phyloP scores from a whole-genome alignment of 1,140 invertebrate species.

The Apis dorsata region DNA sequence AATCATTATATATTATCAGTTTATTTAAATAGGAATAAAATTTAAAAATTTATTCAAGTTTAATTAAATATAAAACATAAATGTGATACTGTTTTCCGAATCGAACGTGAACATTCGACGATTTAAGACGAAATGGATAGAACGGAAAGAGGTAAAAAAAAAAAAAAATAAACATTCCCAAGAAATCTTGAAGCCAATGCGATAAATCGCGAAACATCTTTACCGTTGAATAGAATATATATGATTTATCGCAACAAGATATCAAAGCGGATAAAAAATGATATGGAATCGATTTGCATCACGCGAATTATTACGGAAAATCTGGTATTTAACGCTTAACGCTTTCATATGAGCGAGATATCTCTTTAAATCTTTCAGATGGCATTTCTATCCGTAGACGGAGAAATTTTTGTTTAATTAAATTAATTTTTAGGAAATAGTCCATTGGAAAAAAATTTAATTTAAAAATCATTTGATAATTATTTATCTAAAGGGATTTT shows the following conservation, averaged over 20 bases:
- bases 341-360: background rate
- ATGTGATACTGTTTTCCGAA: background rate
- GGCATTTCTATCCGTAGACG: too few relatives aligned
- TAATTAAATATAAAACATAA: background rate
- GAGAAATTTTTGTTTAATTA: too few relatives aligned
- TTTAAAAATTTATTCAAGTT: too few relatives aligned
- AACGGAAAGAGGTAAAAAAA: background rate
- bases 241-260: conserved; percentile 12
- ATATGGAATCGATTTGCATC: background rate
- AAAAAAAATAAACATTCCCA: background rate
- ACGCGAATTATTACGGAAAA: background rate
- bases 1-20: too few relatives aligned
- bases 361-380: too few relatives aligned
- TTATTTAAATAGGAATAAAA: too few relatives aligned
- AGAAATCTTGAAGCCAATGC: background rate
- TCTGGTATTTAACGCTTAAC: background rate
- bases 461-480: too few relatives aligned
- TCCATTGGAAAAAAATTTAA: too few relatives aligned
- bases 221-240: background rate
- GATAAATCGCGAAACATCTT: conserved; percentile 1
- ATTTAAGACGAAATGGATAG: background rate
- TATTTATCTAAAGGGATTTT: too few relatives aligned
- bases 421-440: too few relatives aligned
- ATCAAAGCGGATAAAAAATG: background rate
- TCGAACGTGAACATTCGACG: background rate